Percentiles rank a stretch among this genome's conserved stretches.
These are phyloP conservation scores for Chaenogobius annularis DNA, from an alignment of 2,113 vertebrate species.

Conservation along the genomic window DNA sequence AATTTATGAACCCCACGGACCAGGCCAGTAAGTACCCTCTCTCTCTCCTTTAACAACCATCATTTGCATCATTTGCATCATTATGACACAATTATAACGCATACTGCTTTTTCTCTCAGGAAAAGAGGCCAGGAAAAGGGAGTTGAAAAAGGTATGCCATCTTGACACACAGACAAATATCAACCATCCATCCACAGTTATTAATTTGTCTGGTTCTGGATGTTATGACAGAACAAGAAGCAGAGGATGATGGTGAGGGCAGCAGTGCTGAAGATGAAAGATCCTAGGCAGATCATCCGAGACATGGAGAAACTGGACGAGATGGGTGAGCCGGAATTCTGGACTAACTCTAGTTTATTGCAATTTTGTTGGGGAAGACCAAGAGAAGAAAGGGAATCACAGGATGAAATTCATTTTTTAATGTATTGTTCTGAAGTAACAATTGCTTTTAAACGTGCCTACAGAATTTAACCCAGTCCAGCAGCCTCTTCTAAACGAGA, in stretches of 20 bases:
- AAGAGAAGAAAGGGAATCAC: not conserved
- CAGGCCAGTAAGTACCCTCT: slow-evolving; percentile 89
- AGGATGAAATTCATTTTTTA: not conserved
- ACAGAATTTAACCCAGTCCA: slow-evolving; percentile 97
- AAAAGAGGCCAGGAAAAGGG: slow-evolving; percentile 97
- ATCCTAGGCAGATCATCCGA: slow-evolving; percentile 97
- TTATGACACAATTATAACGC: not conserved
- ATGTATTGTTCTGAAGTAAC: not conserved
- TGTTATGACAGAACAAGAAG: slow-evolving; percentile 88
- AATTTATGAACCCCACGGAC: slow-evolving; percentile 99
- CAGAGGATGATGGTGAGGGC: slow-evolving; percentile 99
- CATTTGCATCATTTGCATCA: not conserved
- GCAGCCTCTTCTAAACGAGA: slow-evolving; percentile 93
- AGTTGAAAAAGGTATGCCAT: slow-evolving; percentile 90
- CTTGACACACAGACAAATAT: not conserved
- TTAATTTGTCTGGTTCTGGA: not conserved
- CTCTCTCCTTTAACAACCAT: not conserved
- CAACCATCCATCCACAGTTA: too few species aligned
- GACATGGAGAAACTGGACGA: slow-evolving; percentile 99
- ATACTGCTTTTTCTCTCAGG: slow-evolving; percentile 67
- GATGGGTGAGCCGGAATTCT: slow-evolving; percentile 83
- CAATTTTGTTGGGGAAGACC: not conserved
- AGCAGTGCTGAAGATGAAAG: slow-evolving; percentile 98
- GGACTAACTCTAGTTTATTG: too few species aligned
- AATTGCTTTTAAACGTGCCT: not conserved